Evolutionary conservation across 2,888 invertebrate genomes (phyloP), one percentile per base, ranked within the genome.

Genomic region (Apantesis nais): DNA sequence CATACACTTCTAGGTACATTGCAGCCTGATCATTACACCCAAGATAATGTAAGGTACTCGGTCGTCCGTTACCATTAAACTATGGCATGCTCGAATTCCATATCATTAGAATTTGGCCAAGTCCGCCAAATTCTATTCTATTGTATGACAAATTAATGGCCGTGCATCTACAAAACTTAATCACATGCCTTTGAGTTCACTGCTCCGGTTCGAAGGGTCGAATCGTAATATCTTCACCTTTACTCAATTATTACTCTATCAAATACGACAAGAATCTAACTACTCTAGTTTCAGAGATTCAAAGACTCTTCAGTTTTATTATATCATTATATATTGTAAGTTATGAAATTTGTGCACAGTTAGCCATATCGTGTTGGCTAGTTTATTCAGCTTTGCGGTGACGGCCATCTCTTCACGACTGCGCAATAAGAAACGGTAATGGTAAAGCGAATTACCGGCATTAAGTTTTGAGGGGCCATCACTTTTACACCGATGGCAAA

Each of bases 1-100:
- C 85, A 81, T 88, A 87, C 87, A 89, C 89, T 89, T 89, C 89
- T 88, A 87, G 85, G 86, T 85, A 85, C 84, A 86, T 86, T 82
- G 86, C 77, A 79, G 75, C 79, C 80, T 85, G 88, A 87, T 88
- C 89, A 89, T 89, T 90, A 89, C 88, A 88, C 83, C 85, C 83
- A 79, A 81, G 76, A 78, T 78, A 81, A 81, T 79, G 70, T 79
- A 82, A 78, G 78, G 77, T 76, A 81, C 67, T 66, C 76, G 73
- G 65, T 76, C 78, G 75, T 74, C 78, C 82, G 70, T 80, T 80
- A 81, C 70, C 74, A 74, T 76, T 74, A 74, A 77, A 76, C 72
- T 73, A 78, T 77, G 74, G 72, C 75, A 74, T 70, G 70, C 55
- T 65, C 66, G 67, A 73, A 65, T 71, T 63, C 70, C 63, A 73